A percentile compares a stretch with the other conserved stretches of the same genome.
phyloP scores from a whole-genome alignment of 2,888 invertebrate species.

The Hirtodrosophila alboralis region DNA sequence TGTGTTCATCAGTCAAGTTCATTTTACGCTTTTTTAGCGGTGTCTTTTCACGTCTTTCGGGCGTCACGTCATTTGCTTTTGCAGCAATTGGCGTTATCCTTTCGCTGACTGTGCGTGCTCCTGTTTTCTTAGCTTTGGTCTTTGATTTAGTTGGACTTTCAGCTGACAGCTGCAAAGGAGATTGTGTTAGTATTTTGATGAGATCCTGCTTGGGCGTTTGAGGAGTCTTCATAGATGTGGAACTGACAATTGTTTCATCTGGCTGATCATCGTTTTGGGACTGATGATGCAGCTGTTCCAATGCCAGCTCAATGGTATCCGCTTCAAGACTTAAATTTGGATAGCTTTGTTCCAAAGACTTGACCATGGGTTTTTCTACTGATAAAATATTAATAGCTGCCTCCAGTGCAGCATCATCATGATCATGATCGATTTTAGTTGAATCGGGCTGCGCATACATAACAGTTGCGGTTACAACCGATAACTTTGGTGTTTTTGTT shows the following conservation, averaged over 20 bases:
- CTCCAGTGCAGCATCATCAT: conserved; percentile 39
- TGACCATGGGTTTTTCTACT: conserved; percentile 5
- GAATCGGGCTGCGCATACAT: conserved; percentile 64
- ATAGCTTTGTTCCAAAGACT: conserved; percentile 2
- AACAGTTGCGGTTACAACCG: conserved; percentile 10
- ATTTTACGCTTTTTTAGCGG: conserved; percentile 42
- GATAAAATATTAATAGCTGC: conserved; percentile 22
- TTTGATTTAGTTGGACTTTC: conserved; percentile 10
- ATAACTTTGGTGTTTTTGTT: conserved; percentile 3
- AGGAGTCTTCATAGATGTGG: conserved; percentile 51
- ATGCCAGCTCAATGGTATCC: conserved; percentile 49
- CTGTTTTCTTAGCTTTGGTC: conserved; percentile 4
- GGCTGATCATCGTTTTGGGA: conserved; percentile 30
- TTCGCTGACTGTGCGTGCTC: conserved; percentile 3
- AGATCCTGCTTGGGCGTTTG: conserved; percentile 33
- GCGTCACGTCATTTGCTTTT: neutral
- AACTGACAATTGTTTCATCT: conserved; percentile 58
- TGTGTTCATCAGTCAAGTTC: conserved; percentile 6
- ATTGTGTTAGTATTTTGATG: conserved; percentile 39
- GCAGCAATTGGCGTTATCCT: neutral
- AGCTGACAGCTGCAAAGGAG: conserved; percentile 23
- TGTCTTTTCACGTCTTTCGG: conserved; percentile 20
- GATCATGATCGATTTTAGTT: conserved; percentile 55
- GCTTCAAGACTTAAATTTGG: conserved; percentile 36
- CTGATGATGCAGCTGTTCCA: conserved; percentile 50